Base-by-base conservation (phyloP, 2,888 invertebrate species). In the Blastobasis lacticolella region DNA sequence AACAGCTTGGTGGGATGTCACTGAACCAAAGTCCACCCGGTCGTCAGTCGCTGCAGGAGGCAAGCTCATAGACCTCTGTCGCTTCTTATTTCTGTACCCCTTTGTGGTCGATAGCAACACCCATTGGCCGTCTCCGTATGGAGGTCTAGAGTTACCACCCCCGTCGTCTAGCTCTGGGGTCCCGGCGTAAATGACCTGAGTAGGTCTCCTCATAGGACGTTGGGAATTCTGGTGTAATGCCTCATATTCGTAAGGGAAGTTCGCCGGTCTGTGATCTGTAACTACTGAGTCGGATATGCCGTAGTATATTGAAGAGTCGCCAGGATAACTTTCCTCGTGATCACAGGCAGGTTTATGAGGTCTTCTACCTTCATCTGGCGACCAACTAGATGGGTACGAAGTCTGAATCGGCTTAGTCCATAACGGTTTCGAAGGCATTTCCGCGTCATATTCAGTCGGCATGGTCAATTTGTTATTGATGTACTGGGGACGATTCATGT, bases 101-200 rank as follows among this genome's bases (percentile, higher is more conserved):
- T 94, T 93, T 8, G 94, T 94, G 4, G 94, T 94, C 0, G 94
- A 94, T 6, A 94, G 75, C 2, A 94, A 78, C 3, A 94, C 91
- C 94, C 94, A 94, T 61, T 94, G 92, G 0, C 94, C 94, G 54
- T 94, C 92, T 0, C 93, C 92, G 55, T 88, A 87, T 0, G 90
- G 86, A 0, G 93, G 93, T 70, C 92, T 90, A 4, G 89, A 87
- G 4, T 83, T 75, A 0, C 3, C 10, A n/a, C 4, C 5, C 10
- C 91, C 90, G 65, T 90, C 90, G 38, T 87, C 85, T 49, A 73
- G 66, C 38, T 81, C 80, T 6, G 78, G 63, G 41, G 69, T 61
- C 38, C 90, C 90, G 23, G 89, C 84, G 43, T 90, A 90, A 48
- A 89, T 85, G 6, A 88, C 82, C 67, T 83, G 83, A 1, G 88